Conservation (phyloP, 1,140 invertebrate species). For the Anoplophora glabripennis region DNA sequence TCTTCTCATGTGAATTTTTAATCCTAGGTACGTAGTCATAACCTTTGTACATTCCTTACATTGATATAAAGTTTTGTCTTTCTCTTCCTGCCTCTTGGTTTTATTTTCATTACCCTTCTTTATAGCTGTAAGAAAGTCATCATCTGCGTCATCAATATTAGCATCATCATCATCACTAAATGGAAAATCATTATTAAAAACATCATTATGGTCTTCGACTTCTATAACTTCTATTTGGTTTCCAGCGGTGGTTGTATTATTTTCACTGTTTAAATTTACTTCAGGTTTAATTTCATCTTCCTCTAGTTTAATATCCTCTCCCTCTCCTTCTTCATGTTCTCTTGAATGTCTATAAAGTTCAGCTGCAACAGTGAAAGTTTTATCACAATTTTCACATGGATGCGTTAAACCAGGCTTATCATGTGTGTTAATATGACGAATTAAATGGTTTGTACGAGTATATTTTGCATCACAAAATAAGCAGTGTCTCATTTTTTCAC, state of each 20-base stretch:
- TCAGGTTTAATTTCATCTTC: conserved; percentile 26
- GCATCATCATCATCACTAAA: conserved; percentile 32
- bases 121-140: conserved; percentile 11
- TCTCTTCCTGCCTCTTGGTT: conserved; percentile 7
- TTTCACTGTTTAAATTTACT: conserved; percentile 16
- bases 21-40: conserved; percentile 36
- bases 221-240: conserved; percentile 1
- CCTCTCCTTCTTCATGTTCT: conserved; percentile 26
- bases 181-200: conserved; percentile 26
- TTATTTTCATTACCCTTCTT: conserved; percentile 14
- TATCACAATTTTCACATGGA: conserved; percentile 34
- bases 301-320: conserved; percentile 28
- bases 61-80: conserved; percentile 33
- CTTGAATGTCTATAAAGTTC: conserved; percentile 33
- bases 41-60: conserved; percentile 44
- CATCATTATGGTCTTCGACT: conserved; percentile 8
- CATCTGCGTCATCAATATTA: conserved; percentile 27
- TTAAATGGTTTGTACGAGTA: conserved; percentile 37
- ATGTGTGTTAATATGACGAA: conserved; percentile 37
- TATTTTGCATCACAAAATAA: conserved; percentile 40
- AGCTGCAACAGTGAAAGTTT: conserved; percentile 27
- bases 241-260: background rate
- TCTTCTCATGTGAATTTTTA: conserved; percentile 41
- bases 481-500: conserved; percentile 39
- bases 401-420: conserved; percentile 34